phyloP scores from a whole-genome alignment of 1,140 invertebrate species.

The Neotoxoptera formosana region DNA sequence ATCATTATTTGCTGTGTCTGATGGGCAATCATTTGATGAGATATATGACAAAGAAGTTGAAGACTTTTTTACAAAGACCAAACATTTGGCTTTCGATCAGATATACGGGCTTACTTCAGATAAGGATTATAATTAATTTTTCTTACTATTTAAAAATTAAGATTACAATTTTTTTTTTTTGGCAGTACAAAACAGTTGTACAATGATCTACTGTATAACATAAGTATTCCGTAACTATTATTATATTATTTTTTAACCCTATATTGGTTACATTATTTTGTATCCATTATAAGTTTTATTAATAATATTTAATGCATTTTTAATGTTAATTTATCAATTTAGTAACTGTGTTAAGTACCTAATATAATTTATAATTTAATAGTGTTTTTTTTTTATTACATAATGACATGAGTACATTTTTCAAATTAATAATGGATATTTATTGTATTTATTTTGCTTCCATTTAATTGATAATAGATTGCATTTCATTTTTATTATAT shows the following conservation, averaged over 20 bases:
- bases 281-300: neutral
- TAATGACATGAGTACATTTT: neutral
- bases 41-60: constrained; percentile 68
- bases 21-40: constrained; percentile 69
- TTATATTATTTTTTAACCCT: neutral
- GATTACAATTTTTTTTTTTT: neutral
- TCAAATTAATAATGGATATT: neutral
- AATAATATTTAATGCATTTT: neutral
- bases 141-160: neutral
- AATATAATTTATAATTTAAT: neutral
- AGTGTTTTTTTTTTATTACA: neutral
- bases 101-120: constrained; percentile 67
- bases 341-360: neutral
- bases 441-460: neutral
- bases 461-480: neutral
- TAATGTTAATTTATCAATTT: neutral
- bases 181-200: neutral
- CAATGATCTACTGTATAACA: neutral
- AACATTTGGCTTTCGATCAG: constrained; percentile 68
- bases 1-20: constrained; percentile 66
- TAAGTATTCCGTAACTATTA: neutral
- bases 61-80: constrained; percentile 68
- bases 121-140: constrained; percentile 51
- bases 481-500: neutral
- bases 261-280: constrained; percentile 19